These are phyloP conservation scores for Meliscaeva auricollis DNA, from an alignment of 2,888 invertebrate species.

Conservation along the genomic window DNA sequence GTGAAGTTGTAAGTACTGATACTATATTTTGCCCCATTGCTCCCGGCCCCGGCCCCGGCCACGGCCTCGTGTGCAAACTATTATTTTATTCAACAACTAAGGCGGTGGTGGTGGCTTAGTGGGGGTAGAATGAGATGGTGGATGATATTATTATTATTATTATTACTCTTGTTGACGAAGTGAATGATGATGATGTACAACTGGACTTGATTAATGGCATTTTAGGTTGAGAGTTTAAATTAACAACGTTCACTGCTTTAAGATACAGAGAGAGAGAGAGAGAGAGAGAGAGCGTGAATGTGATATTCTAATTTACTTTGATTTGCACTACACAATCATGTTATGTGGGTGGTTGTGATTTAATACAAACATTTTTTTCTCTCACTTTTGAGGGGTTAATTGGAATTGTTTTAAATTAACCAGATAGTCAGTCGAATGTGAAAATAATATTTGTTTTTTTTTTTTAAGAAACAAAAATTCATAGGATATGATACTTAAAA, in stretches of 20 bases:
- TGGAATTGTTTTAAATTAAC: conserved; percentile 10
- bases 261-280: conserved; percentile 11
- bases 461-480: too few species aligned
- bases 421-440: background rate
- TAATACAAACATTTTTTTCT: conserved; percentile 44
- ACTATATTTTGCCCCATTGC: background rate
- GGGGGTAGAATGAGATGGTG: conserved; percentile 16
- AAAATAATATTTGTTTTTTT: too few species aligned
- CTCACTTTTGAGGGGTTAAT: conserved; percentile 34
- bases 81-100: conserved; percentile 15
- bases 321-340: conserved; percentile 63
- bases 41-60: too few species aligned
- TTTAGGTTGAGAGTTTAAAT: conserved; percentile 68
- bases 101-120: background rate
- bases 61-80: conserved; percentile 8
- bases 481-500: too few species aligned
- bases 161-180: conserved; percentile 19
- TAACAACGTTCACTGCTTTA: conserved; percentile 32
- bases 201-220: conserved; percentile 70
- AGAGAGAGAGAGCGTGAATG: conserved; percentile 43
- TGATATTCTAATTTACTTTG: conserved; percentile 70
- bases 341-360: conserved; percentile 66
- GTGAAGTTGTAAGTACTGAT: conserved; percentile 15
- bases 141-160: conserved; percentile 25
- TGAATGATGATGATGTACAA: conserved; percentile 55